Conservation (phyloP, 1,140 invertebrate species). For the Saccostrea glomerata region DNA sequence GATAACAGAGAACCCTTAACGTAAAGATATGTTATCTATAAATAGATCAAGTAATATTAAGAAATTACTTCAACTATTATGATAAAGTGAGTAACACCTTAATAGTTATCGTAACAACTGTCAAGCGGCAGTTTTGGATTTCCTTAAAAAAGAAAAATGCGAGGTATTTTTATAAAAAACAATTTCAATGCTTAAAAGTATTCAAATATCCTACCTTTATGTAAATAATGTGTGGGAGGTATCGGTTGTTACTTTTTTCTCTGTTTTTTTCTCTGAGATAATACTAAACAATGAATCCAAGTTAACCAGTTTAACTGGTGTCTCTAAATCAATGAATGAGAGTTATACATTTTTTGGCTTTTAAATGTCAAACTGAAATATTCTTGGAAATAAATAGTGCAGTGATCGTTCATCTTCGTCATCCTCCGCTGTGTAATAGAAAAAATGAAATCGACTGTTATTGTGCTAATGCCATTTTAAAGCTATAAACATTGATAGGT, state of each 20-base stretch:
- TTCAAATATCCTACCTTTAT: neutral
- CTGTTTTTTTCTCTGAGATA: neutral
- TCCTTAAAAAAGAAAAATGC: neutral
- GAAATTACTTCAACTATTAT: conserved; percentile 13
- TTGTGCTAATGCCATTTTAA: neutral
- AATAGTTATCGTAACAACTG: neutral
- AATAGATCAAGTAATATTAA: conserved; percentile 15
- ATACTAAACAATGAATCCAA: too few relatives aligned
- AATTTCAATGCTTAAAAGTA: neutral
- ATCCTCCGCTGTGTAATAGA: neutral
- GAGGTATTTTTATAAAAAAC: neutral
- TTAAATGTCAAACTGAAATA: neutral
- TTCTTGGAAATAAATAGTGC: too few relatives aligned
- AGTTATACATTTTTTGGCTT: neutral
- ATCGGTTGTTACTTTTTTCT: neutral
- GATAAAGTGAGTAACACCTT: conserved; percentile 5
- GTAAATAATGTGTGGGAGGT: neutral
- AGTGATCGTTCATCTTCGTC: too few relatives aligned
- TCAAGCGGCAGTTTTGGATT: neutral
- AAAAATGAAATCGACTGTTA: neutral
- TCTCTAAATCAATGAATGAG: neutral
- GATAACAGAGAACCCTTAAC: neutral
- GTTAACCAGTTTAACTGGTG: too few relatives aligned
- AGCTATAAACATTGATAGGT: neutral
- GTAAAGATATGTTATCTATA: neutral